Base-by-base conservation (phyloP, 1,140 invertebrate species). In the Drosophila repletoides region DNA sequence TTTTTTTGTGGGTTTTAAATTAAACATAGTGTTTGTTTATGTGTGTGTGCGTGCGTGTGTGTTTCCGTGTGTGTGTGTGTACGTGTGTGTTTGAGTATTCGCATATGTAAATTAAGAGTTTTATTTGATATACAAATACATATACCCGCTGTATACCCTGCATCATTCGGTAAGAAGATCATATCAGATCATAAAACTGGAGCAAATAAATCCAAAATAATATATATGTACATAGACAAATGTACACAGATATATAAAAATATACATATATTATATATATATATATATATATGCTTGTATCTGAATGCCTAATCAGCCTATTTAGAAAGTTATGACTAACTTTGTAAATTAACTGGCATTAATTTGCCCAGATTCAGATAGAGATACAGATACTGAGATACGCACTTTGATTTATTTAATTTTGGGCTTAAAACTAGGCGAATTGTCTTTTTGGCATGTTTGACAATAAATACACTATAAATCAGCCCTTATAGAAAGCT, bases 301-400 rank as follows among this genome's bases (percentile, higher is more conserved):
- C 5, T 45, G 26, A 29, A 10, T 43, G 15, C n/a, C 36, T 41
- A 51, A 67, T 52, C 14, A 28, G 40, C 46, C 64, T 51, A 31
- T 59, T 66, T 66, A 28, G 43, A 66, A 66, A 66, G 63, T 48
- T 38, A 60, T 59, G 36, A 59, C 53, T 59, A 59, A 66, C 19
- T 12, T 48, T n/a, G 60, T 59, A 51, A 66, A 60, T 66, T 59
- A 26, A 33, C 15, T 31, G 34, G 10, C 43, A 40, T n/a, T 24
- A n/a, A 19, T 64, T 56, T 33, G 53, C 34, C 17, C 1, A 43
- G 48, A 43, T 33, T n/a, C 21, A 31, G 5, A 36, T 51, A 28
- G 17, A 48, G 52, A 58, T 56, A 64, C 5, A 46, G 24, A 46
- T 40, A 14, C 19, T 46, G 10, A 46, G 41, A 58, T 58, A 58